Conservation (phyloP, 2,797 vertebrate genomes). For the Erpetoichthys calabaricus region DNA sequence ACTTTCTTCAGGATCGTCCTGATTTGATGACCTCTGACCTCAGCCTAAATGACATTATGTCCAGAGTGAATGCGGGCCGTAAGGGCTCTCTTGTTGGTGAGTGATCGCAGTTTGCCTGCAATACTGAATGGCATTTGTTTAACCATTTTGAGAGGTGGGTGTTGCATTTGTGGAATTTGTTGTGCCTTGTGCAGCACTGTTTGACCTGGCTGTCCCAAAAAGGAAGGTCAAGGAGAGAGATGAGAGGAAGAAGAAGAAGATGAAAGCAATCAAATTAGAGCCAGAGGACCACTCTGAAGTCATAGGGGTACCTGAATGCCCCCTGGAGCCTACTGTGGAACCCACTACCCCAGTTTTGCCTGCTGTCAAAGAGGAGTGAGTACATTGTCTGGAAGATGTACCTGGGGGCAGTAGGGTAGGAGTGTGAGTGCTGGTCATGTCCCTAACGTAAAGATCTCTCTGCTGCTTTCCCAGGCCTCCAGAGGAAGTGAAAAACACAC, state of each 20-base stretch:
- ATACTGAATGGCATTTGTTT: no score
- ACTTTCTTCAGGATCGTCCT: slow-evolving; percentile 69
- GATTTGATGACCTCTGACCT: slow-evolving; percentile 78
- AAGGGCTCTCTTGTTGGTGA: slow-evolving; percentile 76
- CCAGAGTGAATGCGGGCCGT: slow-evolving; percentile 77
- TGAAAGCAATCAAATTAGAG: slow-evolving; percentile 75
- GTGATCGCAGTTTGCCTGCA: slow-evolving; percentile 15
- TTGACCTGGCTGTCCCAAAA: slow-evolving; percentile 75
- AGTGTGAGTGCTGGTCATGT: not conserved
- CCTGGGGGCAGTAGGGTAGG: no score
- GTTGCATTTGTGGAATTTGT: slow-evolving; percentile 1
- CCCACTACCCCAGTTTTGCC: slow-evolving; percentile 53
- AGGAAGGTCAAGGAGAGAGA: slow-evolving; percentile 71
- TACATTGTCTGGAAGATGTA: slow-evolving; percentile 18
- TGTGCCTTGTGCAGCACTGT: slow-evolving; percentile 51
- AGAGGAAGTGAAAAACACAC: slow-evolving; percentile 72
- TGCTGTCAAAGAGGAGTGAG: slow-evolving; percentile 88
- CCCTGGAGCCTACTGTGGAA: slow-evolving; percentile 47
- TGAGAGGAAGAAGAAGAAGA: slow-evolving; percentile 76
- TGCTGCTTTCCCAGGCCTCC: slow-evolving; percentile 52
- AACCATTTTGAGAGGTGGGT: not conserved
- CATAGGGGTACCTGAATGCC: slow-evolving; percentile 45
- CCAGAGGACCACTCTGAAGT: slow-evolving; percentile 69
- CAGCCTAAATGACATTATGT: slow-evolving; percentile 79
- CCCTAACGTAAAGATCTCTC: no score